phyloP scores from a whole-genome alignment of 2,888 invertebrate species.

The Cheilosia urbana region DNA sequence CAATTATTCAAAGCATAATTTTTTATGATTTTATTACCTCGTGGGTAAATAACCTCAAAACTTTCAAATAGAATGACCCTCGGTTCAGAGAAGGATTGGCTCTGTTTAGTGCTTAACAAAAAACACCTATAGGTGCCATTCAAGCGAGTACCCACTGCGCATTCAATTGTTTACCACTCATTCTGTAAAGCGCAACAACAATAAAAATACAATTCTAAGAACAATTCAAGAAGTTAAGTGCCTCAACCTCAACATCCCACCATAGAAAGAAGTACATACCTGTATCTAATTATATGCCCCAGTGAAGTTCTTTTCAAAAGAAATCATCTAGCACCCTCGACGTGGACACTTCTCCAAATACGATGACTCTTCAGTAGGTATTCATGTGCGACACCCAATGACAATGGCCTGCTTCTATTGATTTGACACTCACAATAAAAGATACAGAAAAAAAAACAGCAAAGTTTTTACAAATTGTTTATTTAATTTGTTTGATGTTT shows the following conservation, averaged over 20 bases:
- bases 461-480: not conserved
- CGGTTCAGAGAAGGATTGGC: no score
- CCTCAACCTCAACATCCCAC: no score
- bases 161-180: no score
- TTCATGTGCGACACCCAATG: slow-evolving; percentile 24
- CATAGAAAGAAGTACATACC: not conserved
- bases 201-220: slow-evolving; percentile 23
- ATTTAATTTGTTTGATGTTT: no score
- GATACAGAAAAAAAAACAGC: not conserved
- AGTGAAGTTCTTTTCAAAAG: slow-evolving; percentile 24
- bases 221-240: slow-evolving; percentile 12
- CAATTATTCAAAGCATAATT: no score
- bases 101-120: no score
- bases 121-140: no score
- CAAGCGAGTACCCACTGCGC: no score
- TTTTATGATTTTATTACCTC: no score
- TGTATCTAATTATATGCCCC: slow-evolving; percentile 1
- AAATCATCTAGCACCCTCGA: slow-evolving; percentile 33
- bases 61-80: no score
- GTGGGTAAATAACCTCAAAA: no score
- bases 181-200: no score
- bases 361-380: slow-evolving; percentile 20
- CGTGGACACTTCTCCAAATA: slow-evolving; percentile 26
- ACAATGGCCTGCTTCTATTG: not conserved
- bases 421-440: not conserved